Evolutionary conservation across 35 echinoderm and acorn worm species (phyloP).

Genomic region (Patiria miniata): DNA sequence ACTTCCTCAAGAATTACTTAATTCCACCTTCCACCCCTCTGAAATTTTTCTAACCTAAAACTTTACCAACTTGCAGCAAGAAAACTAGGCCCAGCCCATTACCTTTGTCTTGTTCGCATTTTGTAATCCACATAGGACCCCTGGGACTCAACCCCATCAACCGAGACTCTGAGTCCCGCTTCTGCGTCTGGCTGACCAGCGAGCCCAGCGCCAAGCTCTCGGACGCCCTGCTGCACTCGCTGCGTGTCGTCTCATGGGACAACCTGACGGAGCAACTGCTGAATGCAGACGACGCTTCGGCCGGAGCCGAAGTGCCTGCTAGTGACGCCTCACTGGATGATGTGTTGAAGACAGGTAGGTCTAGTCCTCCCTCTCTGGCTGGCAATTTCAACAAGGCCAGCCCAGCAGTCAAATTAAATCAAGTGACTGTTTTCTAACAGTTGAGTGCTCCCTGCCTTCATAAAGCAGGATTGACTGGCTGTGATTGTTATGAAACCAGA

Average conservation of each 20-base stretch:
- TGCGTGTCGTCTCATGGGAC: constrained; percentile 84
- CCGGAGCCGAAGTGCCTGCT: constrained; percentile 11
- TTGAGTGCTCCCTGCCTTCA: too few relatives aligned
- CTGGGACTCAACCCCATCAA: constrained; percentile 68
- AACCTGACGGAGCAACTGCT: constrained; percentile 44
- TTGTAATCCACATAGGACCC: constrained; percentile 44
- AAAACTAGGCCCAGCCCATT: too few relatives aligned
- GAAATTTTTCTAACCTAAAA: too few relatives aligned
- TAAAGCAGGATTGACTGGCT: too few relatives aligned
- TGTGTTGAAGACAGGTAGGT: constrained; percentile 77
- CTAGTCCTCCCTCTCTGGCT: too few relatives aligned
- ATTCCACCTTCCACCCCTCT: too few relatives aligned
- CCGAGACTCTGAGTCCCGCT: constrained; percentile 52
- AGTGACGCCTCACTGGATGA: constrained; percentile 52
- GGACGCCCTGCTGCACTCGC: constrained; percentile 58
- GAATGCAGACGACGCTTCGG: constrained; percentile 7
- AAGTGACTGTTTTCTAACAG: too few relatives aligned
- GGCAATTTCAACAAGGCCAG: too few relatives aligned
- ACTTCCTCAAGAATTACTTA: too few relatives aligned
- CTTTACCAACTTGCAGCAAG: too few relatives aligned
- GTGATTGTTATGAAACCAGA: too few relatives aligned
- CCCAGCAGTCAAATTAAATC: too few relatives aligned
- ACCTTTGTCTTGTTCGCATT: not conserved
- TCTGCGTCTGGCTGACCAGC: constrained; percentile 94
- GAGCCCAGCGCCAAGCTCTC: constrained; percentile 65